Percentiles rank a stretch among this genome's conserved stretches.
Evolutionary conservation across 2,797 vertebrate genomes (phyloP).

Genomic region (Telmatherina bonti): DNA sequence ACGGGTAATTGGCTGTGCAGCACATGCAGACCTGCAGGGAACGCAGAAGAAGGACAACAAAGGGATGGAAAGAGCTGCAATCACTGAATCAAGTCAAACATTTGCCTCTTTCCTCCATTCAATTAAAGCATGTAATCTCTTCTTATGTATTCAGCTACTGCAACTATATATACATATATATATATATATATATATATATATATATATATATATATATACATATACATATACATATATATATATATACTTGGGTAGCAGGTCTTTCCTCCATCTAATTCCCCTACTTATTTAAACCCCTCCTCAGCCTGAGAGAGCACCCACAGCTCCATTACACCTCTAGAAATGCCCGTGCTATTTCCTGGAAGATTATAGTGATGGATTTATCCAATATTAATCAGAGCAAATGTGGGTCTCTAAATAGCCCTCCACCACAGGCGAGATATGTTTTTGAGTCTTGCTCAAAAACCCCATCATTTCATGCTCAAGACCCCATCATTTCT

Average conservation of each 20-base stretch:
- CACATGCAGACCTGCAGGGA: slow-evolving; percentile 62
- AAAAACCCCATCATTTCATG: slow-evolving; percentile 8
- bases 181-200: too few relatives aligned
- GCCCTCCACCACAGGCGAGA: not conserved
- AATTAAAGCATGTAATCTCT: slow-evolving; percentile 43
- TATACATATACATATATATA: too few relatives aligned
- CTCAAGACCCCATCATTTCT: not conserved
- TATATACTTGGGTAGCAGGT: not conserved
- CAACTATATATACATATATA: too few relatives aligned
- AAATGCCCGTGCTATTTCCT: slow-evolving; percentile 69
- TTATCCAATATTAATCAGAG: slow-evolving; percentile 63
- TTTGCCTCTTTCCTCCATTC: slow-evolving; percentile 20
- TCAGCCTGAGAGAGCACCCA: slow-evolving; percentile 32
- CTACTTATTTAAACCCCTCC: slow-evolving; percentile 38
- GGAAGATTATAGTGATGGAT: slow-evolving; percentile 71
- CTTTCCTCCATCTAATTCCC: slow-evolving; percentile 40
- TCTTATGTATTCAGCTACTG: too few relatives aligned
- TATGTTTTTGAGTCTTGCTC: slow-evolving; percentile 27
- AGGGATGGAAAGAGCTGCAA: slow-evolving; percentile 40
- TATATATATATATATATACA: too few relatives aligned
- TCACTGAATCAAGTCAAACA: slow-evolving; percentile 46
- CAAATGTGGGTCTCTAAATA: slow-evolving; percentile 47
- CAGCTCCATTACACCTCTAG: slow-evolving; percentile 61
- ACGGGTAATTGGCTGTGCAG: slow-evolving; percentile 65
- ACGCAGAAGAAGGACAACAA: slow-evolving; percentile 30